phyloP scores from a whole-genome alignment of 2,888 invertebrate species.

The Bursaphelenchus okinawaensis region DNA sequence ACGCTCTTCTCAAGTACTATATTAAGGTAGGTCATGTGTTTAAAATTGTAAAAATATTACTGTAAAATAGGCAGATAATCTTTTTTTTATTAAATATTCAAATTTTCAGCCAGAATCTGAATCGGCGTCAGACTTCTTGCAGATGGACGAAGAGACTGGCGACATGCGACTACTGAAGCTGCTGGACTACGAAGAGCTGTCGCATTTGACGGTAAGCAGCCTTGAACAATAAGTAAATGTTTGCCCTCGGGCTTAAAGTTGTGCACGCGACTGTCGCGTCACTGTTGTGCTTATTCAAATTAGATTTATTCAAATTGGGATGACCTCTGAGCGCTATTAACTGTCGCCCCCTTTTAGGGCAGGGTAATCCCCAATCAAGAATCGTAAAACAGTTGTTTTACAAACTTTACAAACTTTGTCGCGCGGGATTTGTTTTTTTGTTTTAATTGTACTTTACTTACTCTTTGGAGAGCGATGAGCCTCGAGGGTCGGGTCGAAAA shows the following conservation, averaged over 20 bases:
- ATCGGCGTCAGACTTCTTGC: conserved; percentile 25
- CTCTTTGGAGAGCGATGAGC: too few relatives aligned
- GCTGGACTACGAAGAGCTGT: conserved; percentile 35
- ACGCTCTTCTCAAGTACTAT: not conserved
- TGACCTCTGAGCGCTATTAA: not conserved
- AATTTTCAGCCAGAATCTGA: conserved; percentile 17
- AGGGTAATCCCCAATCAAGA: not conserved
- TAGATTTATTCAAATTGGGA: not conserved
- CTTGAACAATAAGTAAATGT: too few relatives aligned
- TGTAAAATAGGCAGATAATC: too few relatives aligned
- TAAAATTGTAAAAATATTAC: not conserved
- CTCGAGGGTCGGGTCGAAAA: conserved; percentile 14
- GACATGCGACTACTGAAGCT: conserved; percentile 30
- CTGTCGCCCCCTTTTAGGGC: not conserved
- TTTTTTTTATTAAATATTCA: not conserved
- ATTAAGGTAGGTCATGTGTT: not conserved
- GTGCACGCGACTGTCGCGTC: not conserved
- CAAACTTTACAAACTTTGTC: not conserved
- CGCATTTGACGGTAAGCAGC: conserved; percentile 33
- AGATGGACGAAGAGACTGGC: conserved; percentile 37
- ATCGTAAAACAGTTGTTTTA: not conserved
- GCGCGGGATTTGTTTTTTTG: not conserved
- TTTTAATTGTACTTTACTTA: not conserved
- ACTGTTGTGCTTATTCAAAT: not conserved
- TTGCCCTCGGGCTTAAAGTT: not conserved